Base-by-base conservation (phyloP, 2,888 invertebrate genomes). In the Mechanitis mazaeus region DNA sequence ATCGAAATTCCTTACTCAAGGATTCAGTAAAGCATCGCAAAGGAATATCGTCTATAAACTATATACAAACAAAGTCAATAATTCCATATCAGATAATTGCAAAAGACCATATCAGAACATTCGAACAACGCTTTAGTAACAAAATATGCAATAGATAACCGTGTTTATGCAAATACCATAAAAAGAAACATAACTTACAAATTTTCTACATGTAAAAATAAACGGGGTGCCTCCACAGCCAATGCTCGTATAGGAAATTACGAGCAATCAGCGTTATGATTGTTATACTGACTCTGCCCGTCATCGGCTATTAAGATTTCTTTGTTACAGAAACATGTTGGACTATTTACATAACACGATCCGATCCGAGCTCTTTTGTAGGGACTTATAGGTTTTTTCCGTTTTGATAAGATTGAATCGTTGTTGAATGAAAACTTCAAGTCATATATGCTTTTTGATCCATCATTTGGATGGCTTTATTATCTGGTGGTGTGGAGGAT, bases 251-350 rank as follows among this genome's bases (percentile, higher is more conserved):
- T 59, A 60, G 73, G 75, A 79, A 84, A 83, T 86, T 86, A 86
- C 79, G 75, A 86, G 85, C 87, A 89, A 89, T 89, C 89, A 89
- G 50, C 31, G 28, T 31, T 12, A 31, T 82, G 87, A 89, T 90
- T 90, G 89, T 90, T 86, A 78, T 81, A 81, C 85, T 83, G 83
- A 85, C 85, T 87, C 80, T 85, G 85, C 88, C 81, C 85, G 89
- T 90, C 89, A 89, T 88, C 88, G 86, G 84, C 81, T 88, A 88
- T 89, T 89, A 89, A 90, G 89, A 87, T 82, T 85, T 87, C 89
- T 87, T 90, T 90, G 89, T 90, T 87, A 82, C 79, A 83, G 85
- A 84, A 88, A 89, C 89, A 89, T 88, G 88, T 87, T 81, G 86
- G 82, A 88, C 88, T 90, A 88, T 90, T 89, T 90, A 90, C 86